A percentile compares a stretch with the other conserved stretches of the same genome.
These are phyloP conservation scores for Polietes domitor DNA, from an alignment of 2,888 invertebrate species.

Conservation along the genomic window DNA sequence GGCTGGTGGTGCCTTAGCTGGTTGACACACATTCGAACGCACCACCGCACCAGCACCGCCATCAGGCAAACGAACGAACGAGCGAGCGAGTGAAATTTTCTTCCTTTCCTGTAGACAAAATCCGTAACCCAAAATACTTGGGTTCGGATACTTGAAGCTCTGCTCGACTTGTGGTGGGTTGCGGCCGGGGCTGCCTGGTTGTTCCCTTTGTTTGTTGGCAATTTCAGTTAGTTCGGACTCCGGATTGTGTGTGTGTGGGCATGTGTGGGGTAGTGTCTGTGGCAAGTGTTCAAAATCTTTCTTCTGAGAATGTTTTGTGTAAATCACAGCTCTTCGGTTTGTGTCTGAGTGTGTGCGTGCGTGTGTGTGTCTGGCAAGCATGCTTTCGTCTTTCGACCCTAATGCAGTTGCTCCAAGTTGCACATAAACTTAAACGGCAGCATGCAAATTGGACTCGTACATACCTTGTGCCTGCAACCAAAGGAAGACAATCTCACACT, in stretches of 20 bases:
- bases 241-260: not conserved
- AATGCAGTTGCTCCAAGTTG: conserved; percentile 54
- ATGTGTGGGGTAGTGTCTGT: not conserved
- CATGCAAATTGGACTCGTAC: conserved; percentile 55
- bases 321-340: not conserved
- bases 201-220: conserved; percentile 24
- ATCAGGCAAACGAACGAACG: not conserved
- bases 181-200: not conserved
- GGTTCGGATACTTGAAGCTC: not conserved
- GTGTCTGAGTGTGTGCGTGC: not conserved
- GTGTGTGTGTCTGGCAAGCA: conserved; percentile 13
- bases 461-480: conserved; percentile 50
- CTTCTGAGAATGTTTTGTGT: conserved; percentile 32
- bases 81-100: no score
- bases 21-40: conserved; percentile 30
- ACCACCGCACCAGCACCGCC: not conserved
- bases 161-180: not conserved
- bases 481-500: conserved; percentile 50
- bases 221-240: conserved; percentile 49
- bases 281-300: conserved; percentile 34
- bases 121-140: conserved; percentile 19
- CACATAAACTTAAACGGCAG: conserved; percentile 46
- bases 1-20: conserved; percentile 15
- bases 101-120: conserved; percentile 56
- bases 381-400: conserved; percentile 49